Evolutionary conservation across 2,888 invertebrate species (phyloP).

Genomic region (Limnephilus lunatus): DNA sequence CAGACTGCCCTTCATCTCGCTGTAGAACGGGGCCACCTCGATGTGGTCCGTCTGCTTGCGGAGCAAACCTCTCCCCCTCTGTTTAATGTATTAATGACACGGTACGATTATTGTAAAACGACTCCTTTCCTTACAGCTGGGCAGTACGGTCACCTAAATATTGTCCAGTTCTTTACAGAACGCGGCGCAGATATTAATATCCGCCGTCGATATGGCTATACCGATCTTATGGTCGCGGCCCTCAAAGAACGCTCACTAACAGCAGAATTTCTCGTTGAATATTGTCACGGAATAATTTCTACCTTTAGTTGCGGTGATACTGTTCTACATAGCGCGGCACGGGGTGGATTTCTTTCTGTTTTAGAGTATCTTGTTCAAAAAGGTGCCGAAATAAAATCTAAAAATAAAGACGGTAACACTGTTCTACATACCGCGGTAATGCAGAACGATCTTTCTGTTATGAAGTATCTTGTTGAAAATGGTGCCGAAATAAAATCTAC

Average conservation of each 20-base stretch:
- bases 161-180: too few relatives aligned
- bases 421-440: neutral
- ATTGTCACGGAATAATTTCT: too few relatives aligned
- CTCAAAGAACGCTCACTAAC: neutral
- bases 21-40: neutral
- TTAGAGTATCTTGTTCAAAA: too few relatives aligned
- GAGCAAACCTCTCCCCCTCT: neutral
- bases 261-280: neutral
- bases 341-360: too few relatives aligned
- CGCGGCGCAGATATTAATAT: too few relatives aligned
- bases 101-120: neutral
- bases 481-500: neutral
- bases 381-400: neutral
- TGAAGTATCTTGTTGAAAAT: neutral
- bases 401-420: neutral
- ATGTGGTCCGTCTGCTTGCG: neutral
- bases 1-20: neutral
- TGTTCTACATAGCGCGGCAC: too few relatives aligned
- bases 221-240: neutral
- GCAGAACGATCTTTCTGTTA: neutral
- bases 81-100: neutral
- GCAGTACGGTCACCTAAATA: neutral
- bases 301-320: too few relatives aligned
- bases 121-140: neutral
- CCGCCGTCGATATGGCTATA: neutral